A percentile compares a stretch with the other conserved stretches of the same genome.
These are phyloP conservation scores for Cinclus mexicanus DNA, from an alignment of 2,113 vertebrate species.

Conservation along the genomic window DNA sequence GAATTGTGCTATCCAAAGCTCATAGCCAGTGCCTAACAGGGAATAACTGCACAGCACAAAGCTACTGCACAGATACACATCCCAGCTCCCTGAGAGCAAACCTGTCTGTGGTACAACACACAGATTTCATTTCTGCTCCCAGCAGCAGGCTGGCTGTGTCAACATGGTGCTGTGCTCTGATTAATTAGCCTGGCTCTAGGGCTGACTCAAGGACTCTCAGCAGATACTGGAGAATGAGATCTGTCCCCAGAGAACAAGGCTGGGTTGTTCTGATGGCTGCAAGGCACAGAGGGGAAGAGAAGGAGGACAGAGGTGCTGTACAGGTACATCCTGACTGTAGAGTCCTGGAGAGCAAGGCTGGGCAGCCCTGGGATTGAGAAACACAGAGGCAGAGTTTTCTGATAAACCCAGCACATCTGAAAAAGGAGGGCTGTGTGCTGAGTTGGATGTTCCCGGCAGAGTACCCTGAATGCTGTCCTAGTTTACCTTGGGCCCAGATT, in stretches of 20 bases:
- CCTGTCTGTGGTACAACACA: background rate
- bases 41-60: background rate
- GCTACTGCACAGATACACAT: background rate
- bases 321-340: background rate
- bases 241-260: background rate
- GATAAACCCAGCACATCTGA: background rate
- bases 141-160: background rate
- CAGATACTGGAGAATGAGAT: background rate
- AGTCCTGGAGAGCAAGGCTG: background rate
- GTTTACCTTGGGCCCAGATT: background rate
- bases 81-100: background rate
- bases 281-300: background rate
- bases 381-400: background rate
- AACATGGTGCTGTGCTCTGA: background rate
- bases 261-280: background rate
- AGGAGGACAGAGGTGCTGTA: background rate
- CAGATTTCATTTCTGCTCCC: background rate
- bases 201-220: background rate
- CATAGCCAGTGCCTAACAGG: background rate
- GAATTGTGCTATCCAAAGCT: background rate
- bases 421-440: background rate
- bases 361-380: background rate
- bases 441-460: background rate
- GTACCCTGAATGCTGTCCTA: background rate
- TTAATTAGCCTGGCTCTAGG: background rate